These are phyloP conservation scores for Nycticebus coucang DNA, from an alignment of 2,113 vertebrate genomes.

Conservation along the genomic window DNA sequence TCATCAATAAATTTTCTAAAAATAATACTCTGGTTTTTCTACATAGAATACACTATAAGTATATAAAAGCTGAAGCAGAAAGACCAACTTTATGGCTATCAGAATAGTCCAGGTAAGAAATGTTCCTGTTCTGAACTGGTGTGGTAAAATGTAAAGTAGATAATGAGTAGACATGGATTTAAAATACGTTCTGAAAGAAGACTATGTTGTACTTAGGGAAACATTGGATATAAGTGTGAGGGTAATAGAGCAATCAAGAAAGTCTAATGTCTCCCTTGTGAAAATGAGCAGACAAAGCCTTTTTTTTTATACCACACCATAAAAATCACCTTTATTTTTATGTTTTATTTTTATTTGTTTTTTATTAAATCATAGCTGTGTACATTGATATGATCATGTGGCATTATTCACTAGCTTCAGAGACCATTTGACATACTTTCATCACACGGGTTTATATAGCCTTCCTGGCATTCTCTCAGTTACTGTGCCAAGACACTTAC, in stretches of 20 bases:
- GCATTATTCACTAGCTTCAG: too few species aligned
- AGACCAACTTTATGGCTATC: neutral
- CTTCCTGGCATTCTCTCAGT: too few species aligned
- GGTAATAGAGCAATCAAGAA: neutral
- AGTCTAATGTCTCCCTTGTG: neutral
- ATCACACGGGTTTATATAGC: too few species aligned
- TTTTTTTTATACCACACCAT: too few species aligned
- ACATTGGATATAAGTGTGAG: neutral
- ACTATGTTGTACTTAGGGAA: neutral
- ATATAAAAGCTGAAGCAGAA: neutral
- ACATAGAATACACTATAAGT: neutral
- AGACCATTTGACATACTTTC: too few species aligned
- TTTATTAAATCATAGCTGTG: too few species aligned
- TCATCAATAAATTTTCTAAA: neutral
- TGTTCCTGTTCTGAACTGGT: neutral
- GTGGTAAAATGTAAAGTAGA: neutral
- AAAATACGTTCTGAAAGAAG: constrained; percentile 2
- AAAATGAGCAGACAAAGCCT: neutral
- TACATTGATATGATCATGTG: too few species aligned
- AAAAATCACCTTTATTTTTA: too few species aligned
- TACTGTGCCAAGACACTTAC: too few species aligned
- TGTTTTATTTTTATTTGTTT: too few species aligned
- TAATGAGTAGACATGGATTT: neutral
- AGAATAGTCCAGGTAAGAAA: neutral
- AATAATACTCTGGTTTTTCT: neutral